Conservation (phyloP, 2,888 invertebrate species). For the Sarcophaga variegata region DNA sequence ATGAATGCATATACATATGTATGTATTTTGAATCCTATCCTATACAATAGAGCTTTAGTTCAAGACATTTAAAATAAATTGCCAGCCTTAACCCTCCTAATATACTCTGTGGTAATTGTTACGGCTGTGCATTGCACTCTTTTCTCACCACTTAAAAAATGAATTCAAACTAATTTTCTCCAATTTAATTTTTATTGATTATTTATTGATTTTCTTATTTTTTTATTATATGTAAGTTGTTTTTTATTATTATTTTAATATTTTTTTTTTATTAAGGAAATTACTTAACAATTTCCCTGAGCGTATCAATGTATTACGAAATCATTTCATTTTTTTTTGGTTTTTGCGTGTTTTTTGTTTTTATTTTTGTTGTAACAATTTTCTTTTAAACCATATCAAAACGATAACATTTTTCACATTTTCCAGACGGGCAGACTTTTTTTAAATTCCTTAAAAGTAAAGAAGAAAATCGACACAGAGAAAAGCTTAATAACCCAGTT, state of each 20-base stretch:
- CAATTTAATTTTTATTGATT: too few relatives aligned
- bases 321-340: slow-evolving; percentile 13
- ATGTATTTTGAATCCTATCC: too few relatives aligned
- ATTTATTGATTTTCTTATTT: too few relatives aligned
- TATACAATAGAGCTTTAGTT: too few relatives aligned
- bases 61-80: too few relatives aligned
- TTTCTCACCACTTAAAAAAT: too few relatives aligned
- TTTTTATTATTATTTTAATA: not conserved
- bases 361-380: not conserved
- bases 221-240: too few relatives aligned
- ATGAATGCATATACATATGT: too few relatives aligned
- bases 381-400: slow-evolving; percentile 13
- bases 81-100: too few relatives aligned
- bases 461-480: slow-evolving; percentile 43
- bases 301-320: slow-evolving; percentile 36
- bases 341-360: not conserved
- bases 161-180: too few relatives aligned
- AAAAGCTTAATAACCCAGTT: slow-evolving; percentile 66
- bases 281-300: slow-evolving; percentile 25
- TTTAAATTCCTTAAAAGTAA: slow-evolving; percentile 57
- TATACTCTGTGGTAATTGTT: too few relatives aligned
- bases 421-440: slow-evolving; percentile 18
- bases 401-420: slow-evolving; percentile 26
- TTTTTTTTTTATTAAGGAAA: slow-evolving; percentile 49
- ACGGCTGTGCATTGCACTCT: too few relatives aligned